phyloP scores from a whole-genome alignment of 2,797 vertebrate species.

The Liparis tanakae region DNA sequence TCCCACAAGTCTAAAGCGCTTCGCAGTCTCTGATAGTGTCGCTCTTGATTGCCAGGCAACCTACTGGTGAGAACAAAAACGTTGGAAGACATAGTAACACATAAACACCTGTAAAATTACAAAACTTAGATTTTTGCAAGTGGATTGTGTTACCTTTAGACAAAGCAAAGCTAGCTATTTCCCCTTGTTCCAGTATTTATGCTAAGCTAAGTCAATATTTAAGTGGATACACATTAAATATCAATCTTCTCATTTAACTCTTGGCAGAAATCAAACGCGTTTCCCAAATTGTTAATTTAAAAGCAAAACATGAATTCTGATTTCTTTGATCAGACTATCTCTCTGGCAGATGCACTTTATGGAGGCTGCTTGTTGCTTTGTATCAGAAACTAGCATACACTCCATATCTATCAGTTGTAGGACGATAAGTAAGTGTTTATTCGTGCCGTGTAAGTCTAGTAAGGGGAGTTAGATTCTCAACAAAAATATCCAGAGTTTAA shows the following conservation, averaged over 20 bases:
- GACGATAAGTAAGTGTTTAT: background rate
- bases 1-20: background rate
- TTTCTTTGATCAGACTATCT: conserved; percentile 10
- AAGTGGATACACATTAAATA: background rate
- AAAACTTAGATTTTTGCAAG: background rate
- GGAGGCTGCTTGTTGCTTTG: conserved; percentile 10
- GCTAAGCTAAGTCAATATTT: conserved; percentile 2
- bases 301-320: conserved; percentile 7
- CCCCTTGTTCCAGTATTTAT: background rate
- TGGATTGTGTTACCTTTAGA: background rate
- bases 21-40: background rate
- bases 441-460: background rate
- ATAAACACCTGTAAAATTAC: background rate
- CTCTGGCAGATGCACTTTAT: background rate
- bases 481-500: background rate
- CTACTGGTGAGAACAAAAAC: background rate
- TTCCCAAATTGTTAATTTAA: background rate
- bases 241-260: background rate
- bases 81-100: background rate
- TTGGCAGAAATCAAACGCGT: background rate
- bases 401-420: background rate
- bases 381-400: conserved; percentile 8
- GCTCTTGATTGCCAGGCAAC: background rate
- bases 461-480: background rate
- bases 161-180: background rate